phyloP scores from a whole-genome alignment of 2,113 vertebrate species.

The Cariama cristata region DNA sequence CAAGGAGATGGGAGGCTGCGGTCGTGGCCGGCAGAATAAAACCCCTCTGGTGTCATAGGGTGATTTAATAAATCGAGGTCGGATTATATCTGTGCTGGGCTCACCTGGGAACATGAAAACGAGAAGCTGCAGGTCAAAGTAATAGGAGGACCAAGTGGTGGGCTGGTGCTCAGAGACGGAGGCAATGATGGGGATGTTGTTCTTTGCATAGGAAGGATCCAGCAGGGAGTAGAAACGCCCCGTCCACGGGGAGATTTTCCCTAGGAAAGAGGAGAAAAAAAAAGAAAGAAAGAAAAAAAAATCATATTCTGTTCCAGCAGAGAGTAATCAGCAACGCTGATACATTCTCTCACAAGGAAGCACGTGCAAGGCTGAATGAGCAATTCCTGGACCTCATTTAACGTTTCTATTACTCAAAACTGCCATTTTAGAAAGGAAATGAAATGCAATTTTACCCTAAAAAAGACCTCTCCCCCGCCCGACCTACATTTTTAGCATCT shows the following conservation, averaged over 20 bases:
- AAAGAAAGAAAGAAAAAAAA: not conserved
- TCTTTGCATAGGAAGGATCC: constrained; percentile 98
- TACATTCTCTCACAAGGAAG: accelerated
- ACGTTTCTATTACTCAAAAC: not conserved
- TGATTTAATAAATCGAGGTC: not conserved
- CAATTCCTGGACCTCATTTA: accelerated
- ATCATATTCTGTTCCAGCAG: not conserved
- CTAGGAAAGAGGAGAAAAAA: constrained; percentile 62
- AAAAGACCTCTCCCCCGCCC: not conserved
- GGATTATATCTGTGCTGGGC: accelerated
- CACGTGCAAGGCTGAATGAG: not conserved
- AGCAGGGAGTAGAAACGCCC: constrained; percentile 97
- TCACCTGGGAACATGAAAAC: constrained; percentile 99
- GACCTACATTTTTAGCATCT: not conserved
- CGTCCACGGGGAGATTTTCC: constrained; percentile 98
- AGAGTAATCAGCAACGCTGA: accelerated
- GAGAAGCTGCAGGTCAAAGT: constrained; percentile 97
- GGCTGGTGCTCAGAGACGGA: constrained; percentile 98
- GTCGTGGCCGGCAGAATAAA: accelerated
- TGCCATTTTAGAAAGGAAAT: not conserved
- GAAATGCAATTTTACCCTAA: not conserved
- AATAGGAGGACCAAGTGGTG: constrained; percentile 99
- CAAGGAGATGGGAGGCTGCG: not conserved
- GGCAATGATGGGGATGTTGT: constrained; percentile 99
- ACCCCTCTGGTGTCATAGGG: accelerated